Base-by-base conservation (phyloP, 2,888 invertebrate genomes). In the Lottia scabra region DNA sequence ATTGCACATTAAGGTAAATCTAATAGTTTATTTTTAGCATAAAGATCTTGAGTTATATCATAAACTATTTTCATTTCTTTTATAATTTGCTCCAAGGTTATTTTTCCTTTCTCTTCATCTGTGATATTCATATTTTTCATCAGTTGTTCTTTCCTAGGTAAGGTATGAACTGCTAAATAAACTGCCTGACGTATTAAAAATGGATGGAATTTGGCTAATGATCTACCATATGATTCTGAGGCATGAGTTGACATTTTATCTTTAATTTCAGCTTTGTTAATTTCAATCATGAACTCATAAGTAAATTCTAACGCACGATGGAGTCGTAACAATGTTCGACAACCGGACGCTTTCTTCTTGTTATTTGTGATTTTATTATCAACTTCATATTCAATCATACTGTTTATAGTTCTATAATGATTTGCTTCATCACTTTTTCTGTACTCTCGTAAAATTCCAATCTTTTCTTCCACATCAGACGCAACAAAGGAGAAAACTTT, bases 291-390 rank as follows among this genome's bases (percentile, higher is more conserved):
- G 89, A 98, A 97, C 78, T 94, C 91, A 77, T 94, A 92, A 75
- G 98, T 95, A 90, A 98, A 98, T 89, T 96, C 96, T 85, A 98
- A 91, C 12, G 97, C 97, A 87, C 98, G 92, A 89, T 98, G 97
- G 69, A 98, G 91, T 80, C 97, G 92, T 27, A 98, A 91, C 84
- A 98, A 91, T 2, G 98, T 98, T 75, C 98, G 92, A 73, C 95
- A 93, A 2, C 96, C 98, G 0, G 96, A 96, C 1, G 94, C 92
- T 62, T 81, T 84, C 63, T 78, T 68, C 68, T 83, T 84, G 30
- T 74, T 94, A 13, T 92, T 91, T 2, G 95, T 90, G 65, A 95
- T 90, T 16, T 92, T 92, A 0, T 92, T 92, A 10, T 93, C 92
- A 81, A 93, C 94, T 89, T 98, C 98, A 90, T 94, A 94, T 66